Evolutionary conservation across 2,113 vertebrate genomes (phyloP).

Genomic region (Tonatia bakeri): DNA sequence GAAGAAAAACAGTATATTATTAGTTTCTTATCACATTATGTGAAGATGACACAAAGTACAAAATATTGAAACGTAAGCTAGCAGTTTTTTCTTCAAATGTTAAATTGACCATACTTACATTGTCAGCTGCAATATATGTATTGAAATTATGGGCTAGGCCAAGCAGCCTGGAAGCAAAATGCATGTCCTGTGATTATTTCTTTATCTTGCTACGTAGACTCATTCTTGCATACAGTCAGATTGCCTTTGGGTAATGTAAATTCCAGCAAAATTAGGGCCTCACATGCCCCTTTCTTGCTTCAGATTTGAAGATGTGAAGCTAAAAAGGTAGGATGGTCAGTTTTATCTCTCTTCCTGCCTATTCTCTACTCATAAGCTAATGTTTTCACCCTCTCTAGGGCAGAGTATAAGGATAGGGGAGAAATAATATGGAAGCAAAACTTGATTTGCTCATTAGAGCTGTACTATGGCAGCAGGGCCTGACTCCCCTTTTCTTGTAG

Average conservation of each 20-base stretch:
- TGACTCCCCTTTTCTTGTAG: neutral
- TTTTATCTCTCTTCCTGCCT: neutral
- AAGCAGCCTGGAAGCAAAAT: neutral
- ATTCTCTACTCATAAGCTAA: neutral
- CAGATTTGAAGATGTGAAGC: neutral
- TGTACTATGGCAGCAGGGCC: fast-evolving
- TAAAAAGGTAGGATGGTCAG: too few relatives aligned
- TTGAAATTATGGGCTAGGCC: neutral
- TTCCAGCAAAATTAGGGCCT: neutral
- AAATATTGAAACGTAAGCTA: neutral
- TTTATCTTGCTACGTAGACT: neutral
- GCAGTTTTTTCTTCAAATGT: neutral
- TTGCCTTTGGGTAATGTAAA: neutral
- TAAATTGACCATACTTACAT: neutral
- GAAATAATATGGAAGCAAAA: neutral
- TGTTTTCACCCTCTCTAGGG: neutral
- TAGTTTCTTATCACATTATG: neutral
- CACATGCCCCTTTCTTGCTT: neutral
- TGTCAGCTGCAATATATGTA: neutral
- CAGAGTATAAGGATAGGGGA: neutral
- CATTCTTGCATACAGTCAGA: neutral
- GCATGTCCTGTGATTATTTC: neutral
- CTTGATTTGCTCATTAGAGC: neutral
- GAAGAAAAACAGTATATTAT: neutral
- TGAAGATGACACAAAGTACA: neutral